Base-by-base conservation (phyloP, 30 jellyfish, hydroid and myxozoan species). In the Chironex yamaguchii region DNA sequence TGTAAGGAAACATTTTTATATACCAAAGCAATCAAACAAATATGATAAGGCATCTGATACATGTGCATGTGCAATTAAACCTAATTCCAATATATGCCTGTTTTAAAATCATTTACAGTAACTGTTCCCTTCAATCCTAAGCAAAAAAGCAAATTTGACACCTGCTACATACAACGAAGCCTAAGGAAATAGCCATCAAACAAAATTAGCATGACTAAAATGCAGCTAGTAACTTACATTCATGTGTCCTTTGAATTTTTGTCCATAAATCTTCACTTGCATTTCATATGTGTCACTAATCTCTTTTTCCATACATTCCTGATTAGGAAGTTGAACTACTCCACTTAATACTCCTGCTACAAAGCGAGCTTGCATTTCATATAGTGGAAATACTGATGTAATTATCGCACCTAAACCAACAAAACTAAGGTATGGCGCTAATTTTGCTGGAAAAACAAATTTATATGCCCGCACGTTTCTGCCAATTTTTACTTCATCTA, bases 361-460 rank as follows among this genome's bases (percentile, higher is more conserved):
- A 85, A 52, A 94, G 9, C 99, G 82, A 1, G 97, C 89, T 33
- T 94, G 99, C 96, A 94, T 84, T 36, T 94, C 99, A 34, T 27
- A 78, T 26, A 76, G 69, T 1, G 95, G 89, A 49, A 91, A 52
- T 23, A 49, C 91, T 14, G 95, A 53, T 1, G 96, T 96, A 26
- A 30, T 24, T 4, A 84, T 84, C 0, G 95, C 83, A 23, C 69
- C 51, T 42, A 64, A 62, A 2, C 97, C 99, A 71, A 94, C 86
- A 23, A 95, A 68, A 1, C 96, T 97, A 17, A 89, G 73, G 35
- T 79, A 65, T 0, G 93, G 96, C 3, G 62, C 31, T 29, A 50
- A 86, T 49, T 76, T 75, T 20, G 75, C 58, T 0, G 96, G 89
- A 48, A 95, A 90, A 0, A 95, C 76, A 20, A 49, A 30, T 62